Percentiles rank a stretch among this genome's conserved stretches.
phyloP scores from a whole-genome alignment of 2,888 invertebrate species.

The Torymus tubicola region DNA sequence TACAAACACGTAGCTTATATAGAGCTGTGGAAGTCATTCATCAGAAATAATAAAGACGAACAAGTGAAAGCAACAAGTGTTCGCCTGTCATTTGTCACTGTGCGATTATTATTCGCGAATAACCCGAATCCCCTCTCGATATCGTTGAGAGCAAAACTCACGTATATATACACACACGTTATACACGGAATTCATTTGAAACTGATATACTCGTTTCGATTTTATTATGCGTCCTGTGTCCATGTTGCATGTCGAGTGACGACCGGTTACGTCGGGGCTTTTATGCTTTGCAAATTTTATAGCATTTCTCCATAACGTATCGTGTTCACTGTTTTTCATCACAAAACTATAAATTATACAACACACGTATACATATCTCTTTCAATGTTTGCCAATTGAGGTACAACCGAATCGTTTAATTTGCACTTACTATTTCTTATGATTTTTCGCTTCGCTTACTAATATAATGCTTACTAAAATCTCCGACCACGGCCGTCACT shows the following conservation, averaged over 20 bases:
- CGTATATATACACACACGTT: neutral
- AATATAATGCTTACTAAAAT: conserved; percentile 36
- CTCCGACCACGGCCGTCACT: conserved; percentile 13
- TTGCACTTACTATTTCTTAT: too few relatives aligned
- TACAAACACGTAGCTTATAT: neutral
- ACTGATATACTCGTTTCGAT: neutral
- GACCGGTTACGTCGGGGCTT: neutral
- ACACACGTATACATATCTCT: too few relatives aligned
- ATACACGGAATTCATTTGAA: conserved; percentile 14
- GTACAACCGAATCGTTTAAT: too few relatives aligned
- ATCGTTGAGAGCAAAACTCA: neutral
- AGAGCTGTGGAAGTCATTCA: neutral
- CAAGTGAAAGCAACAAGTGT: conserved; percentile 1
- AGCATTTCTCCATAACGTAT: too few relatives aligned
- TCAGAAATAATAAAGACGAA: conserved; percentile 6
- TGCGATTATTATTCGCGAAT: conserved; percentile 29
- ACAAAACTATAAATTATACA: too few relatives aligned
- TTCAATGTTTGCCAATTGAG: too few relatives aligned
- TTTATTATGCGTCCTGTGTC: conserved; percentile 5
- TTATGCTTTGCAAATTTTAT: conserved; percentile 5
- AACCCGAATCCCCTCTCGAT: neutral
- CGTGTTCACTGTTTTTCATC: too few relatives aligned
- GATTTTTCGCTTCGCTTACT: conserved; percentile 13
- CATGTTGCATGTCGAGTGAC: conserved; percentile 17
- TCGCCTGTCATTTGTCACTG: conserved; percentile 17